Evolutionary conservation across 2,888 invertebrate genomes (phyloP).

Genomic region (Geotrupes spiniger): DNA sequence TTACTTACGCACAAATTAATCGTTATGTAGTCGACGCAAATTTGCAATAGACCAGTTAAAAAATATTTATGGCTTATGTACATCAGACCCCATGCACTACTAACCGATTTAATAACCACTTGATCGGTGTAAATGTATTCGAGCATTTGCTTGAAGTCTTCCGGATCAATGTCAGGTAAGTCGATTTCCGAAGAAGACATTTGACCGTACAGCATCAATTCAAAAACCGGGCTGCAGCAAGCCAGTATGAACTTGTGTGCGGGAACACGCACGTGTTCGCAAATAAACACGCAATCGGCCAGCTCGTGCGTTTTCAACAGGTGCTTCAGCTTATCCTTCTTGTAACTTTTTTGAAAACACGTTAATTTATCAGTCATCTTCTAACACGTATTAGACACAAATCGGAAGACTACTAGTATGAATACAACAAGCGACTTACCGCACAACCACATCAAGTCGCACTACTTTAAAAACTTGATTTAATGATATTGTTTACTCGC

Average conservation of each 20-base stretch:
- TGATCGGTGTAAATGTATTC: conserved; percentile 63
- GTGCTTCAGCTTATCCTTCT: conserved; percentile 22
- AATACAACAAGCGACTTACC: conserved; percentile 6
- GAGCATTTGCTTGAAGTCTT: conserved; percentile 59
- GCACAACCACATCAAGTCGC: conserved; percentile 5
- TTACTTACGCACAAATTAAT: conserved; percentile 57
- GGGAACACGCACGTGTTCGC: conserved; percentile 53
- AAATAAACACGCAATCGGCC: conserved; percentile 59
- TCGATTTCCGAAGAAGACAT: conserved; percentile 53
- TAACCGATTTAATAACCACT: conserved; percentile 55
- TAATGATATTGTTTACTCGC: conserved; percentile 24
- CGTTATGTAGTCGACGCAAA: conserved; percentile 56
- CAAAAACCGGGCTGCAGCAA: conserved; percentile 67
- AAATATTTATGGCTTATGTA: conserved; percentile 68
- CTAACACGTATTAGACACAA: conserved; percentile 17
- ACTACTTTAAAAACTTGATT: neutral
- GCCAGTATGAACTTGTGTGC: conserved; percentile 64
- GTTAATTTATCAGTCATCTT: conserved; percentile 21
- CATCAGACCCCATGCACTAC: conserved; percentile 60
- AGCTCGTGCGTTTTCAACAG: conserved; percentile 28
- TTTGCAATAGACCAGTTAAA: conserved; percentile 53
- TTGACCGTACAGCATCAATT: conserved; percentile 66
- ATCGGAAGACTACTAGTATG: neutral
- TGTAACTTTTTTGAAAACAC: conserved; percentile 17
- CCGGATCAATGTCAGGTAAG: conserved; percentile 60